These are phyloP conservation scores for Rachycentron canadum DNA, from an alignment of 2,797 vertebrate species.

Conservation along the genomic window DNA sequence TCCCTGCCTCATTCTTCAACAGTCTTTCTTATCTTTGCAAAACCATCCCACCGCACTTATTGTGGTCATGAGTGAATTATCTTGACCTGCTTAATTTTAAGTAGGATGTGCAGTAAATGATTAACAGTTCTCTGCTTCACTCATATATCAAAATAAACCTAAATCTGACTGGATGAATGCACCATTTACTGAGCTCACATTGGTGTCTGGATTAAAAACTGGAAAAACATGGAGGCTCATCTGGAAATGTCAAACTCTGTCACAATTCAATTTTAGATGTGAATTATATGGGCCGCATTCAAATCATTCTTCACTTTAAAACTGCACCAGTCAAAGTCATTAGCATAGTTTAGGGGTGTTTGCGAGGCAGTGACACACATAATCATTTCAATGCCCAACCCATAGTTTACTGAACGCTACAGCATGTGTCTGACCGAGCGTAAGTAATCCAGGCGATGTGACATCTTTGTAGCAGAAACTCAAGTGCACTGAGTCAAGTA, in stretches of 20 bases:
- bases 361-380: neutral
- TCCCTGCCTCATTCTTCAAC: neutral
- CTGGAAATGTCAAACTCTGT: neutral
- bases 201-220: neutral
- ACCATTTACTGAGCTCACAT: neutral
- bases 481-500: too few relatives aligned
- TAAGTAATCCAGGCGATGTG: neutral
- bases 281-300: neutral
- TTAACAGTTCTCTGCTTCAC: neutral
- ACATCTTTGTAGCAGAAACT: neutral
- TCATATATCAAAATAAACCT: neutral
- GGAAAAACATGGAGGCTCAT: neutral
- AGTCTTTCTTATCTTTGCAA: neutral
- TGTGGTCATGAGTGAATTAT: conserved; percentile 1
- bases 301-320: neutral
- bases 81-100: neutral
- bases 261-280: neutral
- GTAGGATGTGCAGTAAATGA: neutral
- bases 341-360: neutral
- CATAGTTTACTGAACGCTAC: neutral
- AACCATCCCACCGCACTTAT: neutral
- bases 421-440: neutral
- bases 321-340: neutral
- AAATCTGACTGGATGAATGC: neutral
- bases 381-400: neutral